Evolutionary conservation across 2,113 vertebrate genomes (phyloP), one percentile per base, ranked within the genome.

Genomic region (Halichoeres trimaculatus): DNA sequence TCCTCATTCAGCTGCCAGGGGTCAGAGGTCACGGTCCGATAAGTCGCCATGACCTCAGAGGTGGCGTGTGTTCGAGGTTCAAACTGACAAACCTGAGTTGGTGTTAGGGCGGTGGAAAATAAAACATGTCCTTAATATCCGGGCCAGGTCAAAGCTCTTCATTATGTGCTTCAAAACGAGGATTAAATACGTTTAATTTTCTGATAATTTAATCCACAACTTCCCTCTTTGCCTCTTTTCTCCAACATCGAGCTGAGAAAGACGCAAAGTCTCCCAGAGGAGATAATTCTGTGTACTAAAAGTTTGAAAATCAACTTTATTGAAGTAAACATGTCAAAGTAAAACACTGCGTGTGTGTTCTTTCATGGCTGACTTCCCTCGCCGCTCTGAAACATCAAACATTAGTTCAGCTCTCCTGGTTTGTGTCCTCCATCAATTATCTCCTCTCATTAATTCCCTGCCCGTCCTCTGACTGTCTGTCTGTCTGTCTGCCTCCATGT

Each of bases 21-120:
- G 79, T 82, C 54, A 2, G 34, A 64, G 79, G 79, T 85, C 78
- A 48, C 41, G 6, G 78, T 5, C 75, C n/a, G 72, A 87, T 84
- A 82, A 85, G 75, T 64, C 5, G 6, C 59, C 0, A 1, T 48
- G 57, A 78, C 85, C 75, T 70, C 22, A 2, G 58, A 75, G 61
- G 70, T 34, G 40, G n/a, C 2, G 2, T 35, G 40, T 48, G 55
- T 58, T 76, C 81, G 8, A 50, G 52, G 70, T 53, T 67, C 13
- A 56, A 19, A 24, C 48, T 10, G 10, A n/a, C 26, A 22, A 55
- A 48, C 41, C 62, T 8, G 36, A 64, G 69, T 56, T 41, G 64
- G 35, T 11, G 43, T 7, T 35, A 47, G 5, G 40, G 4, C 13
- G 41, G 16, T 43, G 43, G 43, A 19, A 45, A 45, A 45, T 45